Conservation (phyloP, 2,888 invertebrate genomes). For the Acanthosepion esculentum region DNA sequence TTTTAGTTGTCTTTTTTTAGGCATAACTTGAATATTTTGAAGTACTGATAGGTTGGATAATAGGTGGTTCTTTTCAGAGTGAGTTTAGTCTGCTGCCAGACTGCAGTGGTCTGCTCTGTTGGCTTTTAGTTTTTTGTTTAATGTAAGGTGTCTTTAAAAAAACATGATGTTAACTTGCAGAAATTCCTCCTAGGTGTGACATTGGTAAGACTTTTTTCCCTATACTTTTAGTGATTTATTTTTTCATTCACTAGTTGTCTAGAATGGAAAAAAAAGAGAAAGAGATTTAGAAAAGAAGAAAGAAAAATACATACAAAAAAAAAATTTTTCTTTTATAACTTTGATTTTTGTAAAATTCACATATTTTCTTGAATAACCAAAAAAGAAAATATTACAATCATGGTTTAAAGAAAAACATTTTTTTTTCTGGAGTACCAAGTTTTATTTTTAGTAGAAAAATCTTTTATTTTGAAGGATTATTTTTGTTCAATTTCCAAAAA, state of each 20-base stretch:
- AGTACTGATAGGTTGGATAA: background rate
- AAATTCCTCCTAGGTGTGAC: constrained; percentile 6
- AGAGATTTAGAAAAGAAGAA: too few relatives aligned
- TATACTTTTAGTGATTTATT: background rate
- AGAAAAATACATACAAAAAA: too few relatives aligned
- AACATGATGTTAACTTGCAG: background rate
- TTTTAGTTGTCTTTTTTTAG: constrained; percentile 3
- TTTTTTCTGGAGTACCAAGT: too few relatives aligned
- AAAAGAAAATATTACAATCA: too few relatives aligned
- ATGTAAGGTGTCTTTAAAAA: constrained; percentile 22
- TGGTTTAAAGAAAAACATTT: too few relatives aligned
- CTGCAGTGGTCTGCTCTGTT: constrained; percentile 11
- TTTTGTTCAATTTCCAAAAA: too few relatives aligned
- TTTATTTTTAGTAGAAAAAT: too few relatives aligned
- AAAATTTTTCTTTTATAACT: too few relatives aligned
- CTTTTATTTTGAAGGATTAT: too few relatives aligned
- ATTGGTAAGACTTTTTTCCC: background rate
- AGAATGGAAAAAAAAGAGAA: too few relatives aligned
- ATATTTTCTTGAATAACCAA: too few relatives aligned
- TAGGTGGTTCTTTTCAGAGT: constrained; percentile 6
- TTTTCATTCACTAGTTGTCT: background rate
- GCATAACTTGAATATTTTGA: constrained; percentile 17
- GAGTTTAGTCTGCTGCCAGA: background rate
- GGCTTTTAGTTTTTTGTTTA: background rate
- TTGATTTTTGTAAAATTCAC: too few relatives aligned